Percentiles rank a stretch among this genome's conserved stretches.
These are phyloP conservation scores for Varanus komodoensis DNA, from an alignment of 2,113 vertebrate species.

Conservation along the genomic window DNA sequence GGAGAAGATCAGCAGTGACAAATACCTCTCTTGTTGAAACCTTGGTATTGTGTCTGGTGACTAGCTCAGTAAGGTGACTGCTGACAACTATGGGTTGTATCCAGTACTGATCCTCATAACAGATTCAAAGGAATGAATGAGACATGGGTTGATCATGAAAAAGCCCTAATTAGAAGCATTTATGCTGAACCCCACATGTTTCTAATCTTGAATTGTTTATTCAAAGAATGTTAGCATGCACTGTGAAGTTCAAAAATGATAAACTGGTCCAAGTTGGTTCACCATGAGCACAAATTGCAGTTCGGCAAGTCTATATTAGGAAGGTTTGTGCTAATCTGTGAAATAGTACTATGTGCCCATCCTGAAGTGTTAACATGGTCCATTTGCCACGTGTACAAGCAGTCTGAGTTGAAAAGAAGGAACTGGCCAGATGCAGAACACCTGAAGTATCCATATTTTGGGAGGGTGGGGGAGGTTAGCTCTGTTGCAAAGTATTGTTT, in stretches of 20 bases:
- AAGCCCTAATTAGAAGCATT: background rate
- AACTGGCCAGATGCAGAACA: background rate
- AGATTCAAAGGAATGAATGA: background rate
- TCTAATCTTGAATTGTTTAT: background rate
- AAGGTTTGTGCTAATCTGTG: background rate
- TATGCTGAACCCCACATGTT: background rate
- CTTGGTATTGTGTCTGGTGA: background rate
- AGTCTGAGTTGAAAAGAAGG: background rate
- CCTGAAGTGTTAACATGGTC: background rate
- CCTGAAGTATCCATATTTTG: conserved; percentile 38
- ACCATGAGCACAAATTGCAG: background rate
- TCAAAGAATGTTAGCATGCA: background rate
- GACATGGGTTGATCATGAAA: background rate
- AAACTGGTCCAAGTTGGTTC: background rate
- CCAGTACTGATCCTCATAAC: too few species aligned
- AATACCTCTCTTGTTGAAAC: background rate
- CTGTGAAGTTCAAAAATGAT: background rate
- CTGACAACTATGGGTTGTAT: background rate
- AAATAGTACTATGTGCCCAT: background rate
- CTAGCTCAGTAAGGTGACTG: background rate
- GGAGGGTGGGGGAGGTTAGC: background rate
- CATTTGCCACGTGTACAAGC: background rate
- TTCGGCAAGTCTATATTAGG: background rate
- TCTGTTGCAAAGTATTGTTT: conserved; percentile 36
- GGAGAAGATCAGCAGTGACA: background rate